phyloP scores from a whole-genome alignment of 2,113 vertebrate genomes.

The Amazona guildingii region DNA sequence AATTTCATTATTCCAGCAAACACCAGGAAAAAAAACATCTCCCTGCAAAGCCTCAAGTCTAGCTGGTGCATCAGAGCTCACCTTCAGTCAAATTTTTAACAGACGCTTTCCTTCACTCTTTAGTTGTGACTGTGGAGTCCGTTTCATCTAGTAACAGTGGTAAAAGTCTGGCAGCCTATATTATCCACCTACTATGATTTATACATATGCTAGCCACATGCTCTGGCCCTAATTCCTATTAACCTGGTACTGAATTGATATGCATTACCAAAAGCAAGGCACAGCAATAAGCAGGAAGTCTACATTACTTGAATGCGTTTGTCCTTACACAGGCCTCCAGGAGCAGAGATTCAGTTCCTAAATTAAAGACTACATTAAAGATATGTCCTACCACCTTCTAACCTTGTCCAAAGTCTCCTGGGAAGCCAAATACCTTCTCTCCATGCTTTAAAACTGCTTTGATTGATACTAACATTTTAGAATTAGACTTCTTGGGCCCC shows the following conservation, averaged over 20 bases:
- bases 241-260: not conserved
- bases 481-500: not conserved
- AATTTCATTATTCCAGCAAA: constrained; percentile 11
- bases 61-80: not conserved
- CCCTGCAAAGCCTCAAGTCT: not conserved
- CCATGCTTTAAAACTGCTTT: not conserved
- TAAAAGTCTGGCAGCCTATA: not conserved
- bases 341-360: not conserved
- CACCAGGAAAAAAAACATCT: not conserved
- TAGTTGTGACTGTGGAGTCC: not conserved
- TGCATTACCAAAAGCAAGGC: not conserved
- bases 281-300: not conserved
- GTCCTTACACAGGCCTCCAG: not conserved
- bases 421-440: not conserved
- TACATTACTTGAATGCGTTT: not conserved
- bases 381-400: not conserved
- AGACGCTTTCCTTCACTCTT: not conserved
- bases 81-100: not conserved
- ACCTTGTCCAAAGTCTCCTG: not conserved
- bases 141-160: not conserved
- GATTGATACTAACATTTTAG: not conserved
- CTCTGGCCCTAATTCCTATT: not conserved
- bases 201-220: not conserved
- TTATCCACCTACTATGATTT: not conserved
- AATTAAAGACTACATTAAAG: not conserved